phyloP scores from a whole-genome alignment of 1,140 invertebrate genomes.

The Drosophila baimaii region DNA sequence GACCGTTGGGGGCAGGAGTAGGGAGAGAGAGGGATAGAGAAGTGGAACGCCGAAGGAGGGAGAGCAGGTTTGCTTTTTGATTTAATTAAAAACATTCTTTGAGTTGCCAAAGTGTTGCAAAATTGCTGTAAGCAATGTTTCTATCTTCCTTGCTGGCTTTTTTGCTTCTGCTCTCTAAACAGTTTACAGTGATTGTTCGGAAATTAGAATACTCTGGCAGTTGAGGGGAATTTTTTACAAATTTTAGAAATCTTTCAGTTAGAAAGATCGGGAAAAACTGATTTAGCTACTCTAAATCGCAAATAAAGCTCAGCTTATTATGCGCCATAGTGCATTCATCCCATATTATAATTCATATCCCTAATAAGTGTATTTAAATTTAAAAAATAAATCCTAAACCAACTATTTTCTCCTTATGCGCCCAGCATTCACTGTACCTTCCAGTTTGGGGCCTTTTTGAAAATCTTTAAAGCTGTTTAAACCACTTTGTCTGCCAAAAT shows the following conservation, averaged over 20 bases:
- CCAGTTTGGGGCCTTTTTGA: background rate
- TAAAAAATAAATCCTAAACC: background rate
- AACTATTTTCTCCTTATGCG: background rate
- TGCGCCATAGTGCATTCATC: background rate
- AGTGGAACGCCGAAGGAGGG: background rate
- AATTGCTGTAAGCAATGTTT: slow-evolving; percentile 60
- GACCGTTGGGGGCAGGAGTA: background rate
- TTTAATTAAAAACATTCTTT: slow-evolving; percentile 82
- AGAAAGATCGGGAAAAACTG: no score
- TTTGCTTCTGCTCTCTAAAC: background rate
- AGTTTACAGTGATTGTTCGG: background rate
- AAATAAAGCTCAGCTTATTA: no score
- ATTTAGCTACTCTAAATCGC: no score
- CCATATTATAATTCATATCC: background rate
- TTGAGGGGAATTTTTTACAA: no score
- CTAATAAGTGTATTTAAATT: background rate
- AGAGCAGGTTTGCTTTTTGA: slow-evolving; percentile 57
- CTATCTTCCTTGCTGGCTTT: slow-evolving; percentile 12
- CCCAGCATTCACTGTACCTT: background rate
- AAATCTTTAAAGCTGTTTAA: slow-evolving; percentile 23
- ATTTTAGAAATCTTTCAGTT: background rate
- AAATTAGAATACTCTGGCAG: background rate
- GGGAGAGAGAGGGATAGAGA: no score
- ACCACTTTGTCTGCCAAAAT: slow-evolving; percentile 30
- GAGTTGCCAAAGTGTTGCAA: slow-evolving; percentile 67